Evolutionary conservation across 2,113 vertebrate species (phyloP), one percentile per base, ranked within the genome.

Genomic region (Gambusia affinis): DNA sequence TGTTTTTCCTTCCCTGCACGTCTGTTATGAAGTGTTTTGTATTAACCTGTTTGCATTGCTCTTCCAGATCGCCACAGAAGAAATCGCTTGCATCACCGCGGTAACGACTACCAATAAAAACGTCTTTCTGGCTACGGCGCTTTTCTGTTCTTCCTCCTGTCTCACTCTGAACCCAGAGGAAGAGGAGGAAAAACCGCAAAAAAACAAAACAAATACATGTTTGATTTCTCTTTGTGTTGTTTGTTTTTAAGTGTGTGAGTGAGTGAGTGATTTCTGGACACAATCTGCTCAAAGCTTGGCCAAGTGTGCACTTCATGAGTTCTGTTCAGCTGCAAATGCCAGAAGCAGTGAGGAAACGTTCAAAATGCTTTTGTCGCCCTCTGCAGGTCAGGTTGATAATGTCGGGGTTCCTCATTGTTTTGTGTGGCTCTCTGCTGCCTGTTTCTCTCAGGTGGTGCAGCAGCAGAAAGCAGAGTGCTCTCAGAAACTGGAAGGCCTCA

Each of bases 21-120:
- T 88, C 72, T 79, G 39, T 37, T 82, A 39, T 85, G 87, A 92
- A 86, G 27, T 86, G 88, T 93, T 87, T 93, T 64, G 82, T 94
- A 95, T 96, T 99, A 99, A 99, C 96, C 92, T 95, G 95, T 99
- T 95, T 99, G 97, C 97, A 96, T 98, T 99, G 97, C 97, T 96
- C 95, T 96, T 97, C 94, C 97, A 98, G 97, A 98, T 98, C 94
- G 83, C 92, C 93, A 86, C 87, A 80, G 92, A 92, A 85, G 94
- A 94, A 94, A 93, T 89, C 94, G 92, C 93, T 95, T 88, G 86
- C 80, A 84, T 90, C 84, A 71, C 85, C 33, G 85, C 79, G 91
- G 86, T 79, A 87, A 90, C 80, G 92, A 93, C 87, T 95, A 91
- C 22, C 7, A 11, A 57, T n/a, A 6, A 54, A 54, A 54, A 95